Conservation (phyloP, 2,888 invertebrate species). For the Agrilus mali region DNA sequence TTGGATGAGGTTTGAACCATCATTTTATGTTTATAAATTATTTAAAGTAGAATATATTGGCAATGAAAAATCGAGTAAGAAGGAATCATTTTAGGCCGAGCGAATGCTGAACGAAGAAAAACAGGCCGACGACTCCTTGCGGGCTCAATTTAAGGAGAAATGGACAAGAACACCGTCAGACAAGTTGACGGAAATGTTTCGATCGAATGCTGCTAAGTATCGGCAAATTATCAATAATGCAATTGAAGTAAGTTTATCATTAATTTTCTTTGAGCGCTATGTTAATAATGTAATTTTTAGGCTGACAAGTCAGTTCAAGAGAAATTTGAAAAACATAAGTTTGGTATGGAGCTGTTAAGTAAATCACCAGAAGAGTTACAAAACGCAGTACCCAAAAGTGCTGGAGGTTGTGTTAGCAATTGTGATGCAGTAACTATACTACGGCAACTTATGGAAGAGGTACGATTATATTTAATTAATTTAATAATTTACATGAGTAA, state of each 20-base stretch:
- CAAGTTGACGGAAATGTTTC: constrained; percentile 79
- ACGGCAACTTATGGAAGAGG: constrained; percentile 65
- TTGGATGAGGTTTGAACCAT: constrained; percentile 65
- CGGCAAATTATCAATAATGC: constrained; percentile 87
- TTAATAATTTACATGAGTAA: constrained; percentile 1
- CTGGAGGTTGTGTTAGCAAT: constrained; percentile 38
- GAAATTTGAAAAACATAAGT: constrained; percentile 67
- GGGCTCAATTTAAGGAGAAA: constrained; percentile 80
- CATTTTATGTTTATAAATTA: background rate
- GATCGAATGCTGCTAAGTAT: constrained; percentile 84
- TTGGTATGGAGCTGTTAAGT: constrained; percentile 73
- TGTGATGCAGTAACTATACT: constrained; percentile 53
- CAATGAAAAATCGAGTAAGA: constrained; percentile 1
- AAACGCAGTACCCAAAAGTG: constrained; percentile 56
- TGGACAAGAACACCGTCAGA: constrained; percentile 87
- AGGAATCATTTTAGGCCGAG: constrained; percentile 44
- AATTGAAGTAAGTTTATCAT: constrained; percentile 33
- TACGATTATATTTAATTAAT: constrained; percentile 22
- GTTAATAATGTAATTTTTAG: constrained; percentile 11
- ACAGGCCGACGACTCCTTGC: constrained; percentile 75
- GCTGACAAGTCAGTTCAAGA: constrained; percentile 75
- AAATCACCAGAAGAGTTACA: constrained; percentile 56
- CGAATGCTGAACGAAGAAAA: constrained; percentile 83
- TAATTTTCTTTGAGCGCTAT: constrained; percentile 1
- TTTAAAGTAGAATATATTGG: background rate